Base-by-base conservation (phyloP, 2,113 vertebrate genomes). In the Phrynocephalus versicolor region DNA sequence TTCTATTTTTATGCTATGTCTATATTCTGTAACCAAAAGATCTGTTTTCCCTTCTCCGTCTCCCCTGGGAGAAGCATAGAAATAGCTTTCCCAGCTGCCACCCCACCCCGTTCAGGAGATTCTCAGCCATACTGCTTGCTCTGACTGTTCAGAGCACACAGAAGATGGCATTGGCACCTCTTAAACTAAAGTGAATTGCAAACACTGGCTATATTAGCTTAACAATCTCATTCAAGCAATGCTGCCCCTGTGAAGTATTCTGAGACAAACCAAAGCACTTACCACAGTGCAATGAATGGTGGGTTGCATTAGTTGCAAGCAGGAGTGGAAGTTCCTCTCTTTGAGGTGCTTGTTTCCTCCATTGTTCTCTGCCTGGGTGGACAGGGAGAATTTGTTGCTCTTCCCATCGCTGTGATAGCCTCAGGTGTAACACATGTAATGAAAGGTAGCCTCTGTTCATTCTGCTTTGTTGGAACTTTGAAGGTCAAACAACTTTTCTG, bases 141-240 rank as follows among this genome's bases (percentile, higher is more conserved):
- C 30, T 77, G 74, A 51, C 65, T 67, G 25, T 41, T 76, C 39
- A 33, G 13, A 76, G 72, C n/a, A 57, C 51, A 57, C 45, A 77
- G n/a, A 77, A 55, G 41, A 51, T 84, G 62, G 30, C 37, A 15
- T 33, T 58, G 62, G 45, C 62, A 77, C 62, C 23, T 84, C 62
- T 84, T 84, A 60, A 67, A 57, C 41, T 51, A 62, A 76, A 84
- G n/a, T 57, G 73, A 69, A 77, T 77, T 7, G 10, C 62, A 78
- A 84, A 69, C 64, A 78, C 77, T 70, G 65, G 33, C 39, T 67
- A 7, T 39, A 37, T 58, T 78, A 85, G 62, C 73, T 73, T 69
- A 77, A 27, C 27, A n/a, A 27, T 78, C 35, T 62, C 25, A 77
- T n/a, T 84, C 71, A 75, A 27, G 37, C 23, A 77, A 55, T 27